Evolutionary conservation across 2,888 invertebrate species (phyloP), one percentile per base, ranked within the genome.

Genomic region (Dolichopus griseipennis): DNA sequence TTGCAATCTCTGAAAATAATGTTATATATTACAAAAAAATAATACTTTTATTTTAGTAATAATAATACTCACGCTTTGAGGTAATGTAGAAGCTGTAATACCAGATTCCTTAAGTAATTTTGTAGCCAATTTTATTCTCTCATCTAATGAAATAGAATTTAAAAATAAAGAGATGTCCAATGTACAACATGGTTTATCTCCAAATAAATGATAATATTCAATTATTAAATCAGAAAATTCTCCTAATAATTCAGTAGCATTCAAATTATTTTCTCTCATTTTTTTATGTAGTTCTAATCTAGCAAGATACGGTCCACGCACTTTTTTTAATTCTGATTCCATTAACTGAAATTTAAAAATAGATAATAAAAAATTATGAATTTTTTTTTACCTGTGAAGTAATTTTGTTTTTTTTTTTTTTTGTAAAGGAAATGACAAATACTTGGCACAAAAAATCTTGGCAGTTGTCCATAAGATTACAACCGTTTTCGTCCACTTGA

Each of bases 181-280:
- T 70, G 93, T 91, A 70, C 92, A 92, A 79, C 94, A 94, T 0
- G 90, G 88, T 76, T 94, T 94, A 74, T 91, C 88, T 3, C 95
- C 95, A 81, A 96, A 97, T 72, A 79, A 71, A 12, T 83, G 81
- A 73, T 92, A 91, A 82, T 95, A 97, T 74, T 90, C 88, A 70
- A 90, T 83, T 77, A 95, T 86, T 43, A 91, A 79, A 33, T 90
- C 87, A 18, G 87, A 82, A 20, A 87, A 85, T 75, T 89, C 87
- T 0, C 90, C 90, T 27, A 88, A 78, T 10, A 88, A 76, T 67
- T 81, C 75, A 41, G 77, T 75, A 0, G 87, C 85, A 75, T 87
- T 85, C 69, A 83, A 75, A 9, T 85, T 83, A 15, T 82, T 80
- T 63, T 83, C 82, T 10, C 83, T 83, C 76, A 88, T 84, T 72